phyloP scores from a whole-genome alignment of 2,888 invertebrate genomes.

The Trissonchulus sp. region DNA sequence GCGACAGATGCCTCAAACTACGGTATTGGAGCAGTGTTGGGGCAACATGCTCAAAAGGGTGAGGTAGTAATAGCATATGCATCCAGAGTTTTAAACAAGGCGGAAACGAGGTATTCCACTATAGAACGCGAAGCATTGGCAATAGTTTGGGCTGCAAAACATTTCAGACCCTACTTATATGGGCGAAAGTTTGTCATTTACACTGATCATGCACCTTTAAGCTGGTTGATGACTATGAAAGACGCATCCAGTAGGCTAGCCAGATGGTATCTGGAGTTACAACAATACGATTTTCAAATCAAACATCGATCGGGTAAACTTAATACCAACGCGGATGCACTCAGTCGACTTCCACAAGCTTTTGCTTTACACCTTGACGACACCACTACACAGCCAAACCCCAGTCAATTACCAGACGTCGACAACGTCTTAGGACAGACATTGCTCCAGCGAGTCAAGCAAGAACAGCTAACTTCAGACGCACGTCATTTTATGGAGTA shows the following conservation, averaged over 20 bases:
- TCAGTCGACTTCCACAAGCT: conserved; percentile 42
- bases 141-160: conserved; percentile 38
- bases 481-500: too few species aligned
- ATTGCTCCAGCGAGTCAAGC: too few species aligned
- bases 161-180: conserved; percentile 35
- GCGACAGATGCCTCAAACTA: conserved; percentile 40
- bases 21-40: conserved; percentile 42
- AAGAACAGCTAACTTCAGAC: too few species aligned
- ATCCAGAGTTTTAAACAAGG: conserved; percentile 36
- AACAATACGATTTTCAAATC: conserved; percentile 51
- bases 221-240: too few species aligned
- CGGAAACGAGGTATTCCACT: conserved; percentile 38
- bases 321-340: conserved; percentile 53
- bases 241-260: too few species aligned
- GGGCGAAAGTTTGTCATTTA: conserved; percentile 22
- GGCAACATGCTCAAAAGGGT: conserved; percentile 35
- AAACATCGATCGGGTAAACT: conserved; percentile 52
- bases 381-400: too few species aligned
- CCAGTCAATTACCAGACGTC: too few species aligned
- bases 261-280: too few species aligned
- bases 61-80: conserved; percentile 39
- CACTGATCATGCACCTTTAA: conserved; percentile 34
- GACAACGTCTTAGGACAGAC: too few species aligned
- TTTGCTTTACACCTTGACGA: too few species aligned
- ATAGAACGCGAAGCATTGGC: conserved; percentile 40